Percentiles rank a stretch among this genome's conserved stretches.
These are phyloP conservation scores for Stenodema calcarata DNA, from an alignment of 2,888 invertebrate genomes.

Conservation along the genomic window DNA sequence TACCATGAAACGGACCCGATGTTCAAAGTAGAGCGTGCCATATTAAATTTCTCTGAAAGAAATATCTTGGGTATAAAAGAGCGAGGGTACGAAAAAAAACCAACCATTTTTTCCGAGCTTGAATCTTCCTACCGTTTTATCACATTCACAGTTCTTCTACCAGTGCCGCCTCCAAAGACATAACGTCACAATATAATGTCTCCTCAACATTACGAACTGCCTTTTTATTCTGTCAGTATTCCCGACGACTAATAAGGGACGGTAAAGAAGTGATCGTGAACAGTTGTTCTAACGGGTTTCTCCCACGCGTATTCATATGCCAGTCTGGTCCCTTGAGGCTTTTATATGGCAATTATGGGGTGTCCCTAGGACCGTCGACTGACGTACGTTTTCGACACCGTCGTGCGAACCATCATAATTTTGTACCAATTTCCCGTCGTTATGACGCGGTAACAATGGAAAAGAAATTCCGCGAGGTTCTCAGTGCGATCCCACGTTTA, in stretches of 20 bases:
- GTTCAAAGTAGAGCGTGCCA: background rate
- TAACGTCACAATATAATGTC: background rate
- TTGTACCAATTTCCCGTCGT: background rate
- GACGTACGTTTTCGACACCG: background rate
- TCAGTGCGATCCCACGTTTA: no score
- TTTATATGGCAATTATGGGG: background rate
- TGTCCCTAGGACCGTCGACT: background rate
- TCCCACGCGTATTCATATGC: conserved; percentile 12
- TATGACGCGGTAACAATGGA: background rate
- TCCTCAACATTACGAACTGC: background rate
- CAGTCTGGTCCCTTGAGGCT: background rate
- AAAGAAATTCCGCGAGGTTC: background rate
- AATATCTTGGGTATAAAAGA: background rate
- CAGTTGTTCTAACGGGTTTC: conserved; percentile 11
- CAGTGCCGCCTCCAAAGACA: background rate
- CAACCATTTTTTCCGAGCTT: background rate
- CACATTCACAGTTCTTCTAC: background rate
- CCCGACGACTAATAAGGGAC: background rate
- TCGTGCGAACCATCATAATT: background rate
- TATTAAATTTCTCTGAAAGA: background rate
- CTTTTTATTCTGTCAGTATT: background rate
- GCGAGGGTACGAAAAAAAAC: background rate
- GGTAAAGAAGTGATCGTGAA: background rate
- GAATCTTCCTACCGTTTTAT: background rate
- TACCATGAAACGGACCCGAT: background rate